These are phyloP conservation scores for Oscheius sp. DNA, from an alignment of 2,888 invertebrate genomes.

Conservation along the genomic window DNA sequence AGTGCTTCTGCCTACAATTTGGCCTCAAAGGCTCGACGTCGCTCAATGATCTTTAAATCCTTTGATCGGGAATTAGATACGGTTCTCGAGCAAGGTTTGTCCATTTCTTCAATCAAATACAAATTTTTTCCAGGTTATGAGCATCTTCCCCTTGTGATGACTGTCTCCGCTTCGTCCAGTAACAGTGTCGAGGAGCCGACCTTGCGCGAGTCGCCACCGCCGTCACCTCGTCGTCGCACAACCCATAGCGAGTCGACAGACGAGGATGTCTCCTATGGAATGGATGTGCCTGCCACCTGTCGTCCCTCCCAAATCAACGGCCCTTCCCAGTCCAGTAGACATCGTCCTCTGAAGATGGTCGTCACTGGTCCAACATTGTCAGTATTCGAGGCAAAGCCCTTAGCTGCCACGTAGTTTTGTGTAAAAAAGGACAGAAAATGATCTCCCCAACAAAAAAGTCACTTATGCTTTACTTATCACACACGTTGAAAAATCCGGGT, in stretches of 20 bases:
- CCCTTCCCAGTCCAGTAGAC: conserved; percentile 43
- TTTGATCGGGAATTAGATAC: conserved; percentile 60
- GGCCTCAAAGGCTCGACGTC: conserved; percentile 41
- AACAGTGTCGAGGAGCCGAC: conserved; percentile 36
- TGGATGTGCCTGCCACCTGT: conserved; percentile 7
- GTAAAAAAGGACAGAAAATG: no score
- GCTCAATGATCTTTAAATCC: conserved; percentile 56
- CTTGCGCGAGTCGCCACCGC: conserved; percentile 26
- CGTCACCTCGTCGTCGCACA: conserved; percentile 18
- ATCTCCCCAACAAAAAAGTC: no score
- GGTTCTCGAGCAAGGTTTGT: conserved; percentile 45
- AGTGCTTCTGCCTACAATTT: conserved; percentile 57
- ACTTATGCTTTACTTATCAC: no score
- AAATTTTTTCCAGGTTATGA: conserved; percentile 23
- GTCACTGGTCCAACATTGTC: conserved; percentile 44
- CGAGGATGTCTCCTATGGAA: conserved; percentile 7
- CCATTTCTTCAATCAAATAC: neutral
- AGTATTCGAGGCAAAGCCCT: conserved; percentile 47
- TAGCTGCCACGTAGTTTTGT: conserved; percentile 16
- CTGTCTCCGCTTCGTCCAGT: conserved; percentile 31
- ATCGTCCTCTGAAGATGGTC: conserved; percentile 48
- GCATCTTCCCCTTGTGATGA: conserved; percentile 37
- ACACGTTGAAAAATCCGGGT: no score
- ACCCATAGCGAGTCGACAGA: conserved; percentile 23
- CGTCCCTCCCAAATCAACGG: neutral